Evolutionary conservation across 2,113 vertebrate species (phyloP), one percentile per base, ranked within the genome.

Genomic region (Aegithalos caudatus): DNA sequence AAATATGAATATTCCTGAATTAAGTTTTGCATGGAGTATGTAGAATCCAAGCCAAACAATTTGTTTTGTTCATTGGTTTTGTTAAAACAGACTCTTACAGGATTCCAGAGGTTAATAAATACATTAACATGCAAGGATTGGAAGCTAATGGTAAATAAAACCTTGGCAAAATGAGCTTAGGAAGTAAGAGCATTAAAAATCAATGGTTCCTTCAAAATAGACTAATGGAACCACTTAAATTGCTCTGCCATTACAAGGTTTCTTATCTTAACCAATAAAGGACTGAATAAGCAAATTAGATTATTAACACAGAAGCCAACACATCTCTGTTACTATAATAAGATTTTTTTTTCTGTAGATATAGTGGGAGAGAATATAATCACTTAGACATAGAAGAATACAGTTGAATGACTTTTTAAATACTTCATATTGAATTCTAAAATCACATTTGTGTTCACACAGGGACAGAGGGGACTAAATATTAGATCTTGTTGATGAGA

Each of bases 101-200:
- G 51, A 84, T 84, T 94, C 44, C 47, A 66, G 79, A 91, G 66
- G 95, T 94, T 88, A 95, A 90, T 92, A 88, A 92, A 88, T 69
- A 53, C 45, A 95, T 96, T 96, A 96, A 83, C 64, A 90, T 84
- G 76, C 35, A 88, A 74, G 51, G 57, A 84, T 65, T 87, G 64
- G 40, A 96, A 93, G 35, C 24, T 90, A 94, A 85, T 74, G 62
- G 62, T 89, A 96, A 95, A 95, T 92, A 91, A 95, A 93, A 81
- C 65, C 57, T 71, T 62, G 16, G 38, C 50, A 94, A 93, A 95
- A 97, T 91, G 56, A 87, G 45, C 23, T 96, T 90, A 81, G 88
- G 84, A 96, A 90, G 91, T 69, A 92, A 93, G 29, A 94, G 31
- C 73, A 91, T 96, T 95, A 95, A 96, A 95, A 96, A 94, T 96